Base-by-base conservation (phyloP, 2,888 invertebrate species). In the Polydrusus tereticollis region DNA sequence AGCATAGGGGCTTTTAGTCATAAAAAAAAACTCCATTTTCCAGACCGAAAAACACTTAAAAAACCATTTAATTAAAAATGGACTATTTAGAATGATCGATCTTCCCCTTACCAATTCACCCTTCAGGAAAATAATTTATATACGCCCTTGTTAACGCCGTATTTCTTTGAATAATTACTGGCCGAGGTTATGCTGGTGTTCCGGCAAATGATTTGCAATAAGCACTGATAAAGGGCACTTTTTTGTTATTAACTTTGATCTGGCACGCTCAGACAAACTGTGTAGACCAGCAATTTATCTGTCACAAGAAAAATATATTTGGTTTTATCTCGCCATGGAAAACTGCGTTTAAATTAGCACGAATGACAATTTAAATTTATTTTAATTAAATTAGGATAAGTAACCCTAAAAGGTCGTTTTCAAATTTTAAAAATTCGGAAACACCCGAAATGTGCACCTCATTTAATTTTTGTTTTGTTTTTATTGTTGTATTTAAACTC, bases 211-310 rank as follows among this genome's bases (percentile, higher is more conserved):
- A 29, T 55, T 55, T 29, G 52, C 29, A 29, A 55, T 55, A 55
- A 55, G 29, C 23, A 55, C 52, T 55, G 52, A 55, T 55, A 55
- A 55, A 55, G 23, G n/a, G 29, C 29, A 16, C 16, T 43, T 66
- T 41, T 26, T 55, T 57, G 21, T 59, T 67, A 59, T 67, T 58
- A 66, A 57, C 43, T 41, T 36, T 41, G 29, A 57, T 21, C 29
- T 45, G 59, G 23, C 67, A 67, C 47, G 67, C 67, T 59, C 23
- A 29, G 36, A 47, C 36, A 47, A 66, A 66, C 36, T 45, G 29
- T 47, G 45, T 55, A 29, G 29, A 18, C 8, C 26, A 6, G 47
- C 18, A 55, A 55, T 55, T 55, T 55, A 33, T 29, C 29, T 55
- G 52, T 16, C 29, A 55, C 16, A 55, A 29, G 52, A 55, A 55